Conservation (phyloP, 2,113 vertebrate genomes). For the Sphaerodactylus townsendi region DNA sequence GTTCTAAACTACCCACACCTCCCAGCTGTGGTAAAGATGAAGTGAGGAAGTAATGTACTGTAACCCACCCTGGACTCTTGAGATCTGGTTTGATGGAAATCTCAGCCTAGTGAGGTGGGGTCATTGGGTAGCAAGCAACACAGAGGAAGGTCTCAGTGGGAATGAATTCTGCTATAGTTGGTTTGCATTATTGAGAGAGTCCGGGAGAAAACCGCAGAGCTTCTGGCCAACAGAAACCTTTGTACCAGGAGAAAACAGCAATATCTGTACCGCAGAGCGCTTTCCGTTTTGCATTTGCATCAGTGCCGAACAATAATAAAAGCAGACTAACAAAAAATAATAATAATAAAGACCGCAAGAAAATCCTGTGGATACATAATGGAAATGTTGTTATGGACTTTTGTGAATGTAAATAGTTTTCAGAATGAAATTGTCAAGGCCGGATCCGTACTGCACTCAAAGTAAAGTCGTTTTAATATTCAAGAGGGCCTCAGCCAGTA, state of each 20-base stretch:
- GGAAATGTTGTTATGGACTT: slow-evolving; percentile 71
- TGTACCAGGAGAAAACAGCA: slow-evolving; percentile 19
- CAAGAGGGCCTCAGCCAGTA: slow-evolving; percentile 39
- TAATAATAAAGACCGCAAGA: slow-evolving; percentile 46
- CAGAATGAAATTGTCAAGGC: slow-evolving; percentile 70
- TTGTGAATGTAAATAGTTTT: slow-evolving; percentile 73
- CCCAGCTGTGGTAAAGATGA: not conserved
- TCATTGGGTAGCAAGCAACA: not conserved
- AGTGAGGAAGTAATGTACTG: not conserved
- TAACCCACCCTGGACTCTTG: not conserved
- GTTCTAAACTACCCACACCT: not conserved
- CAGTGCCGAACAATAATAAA: slow-evolving; percentile 62
- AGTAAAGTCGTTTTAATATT: slow-evolving; percentile 67
- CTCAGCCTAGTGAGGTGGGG: slow-evolving; percentile 4
- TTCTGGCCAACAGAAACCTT: slow-evolving; percentile 34
- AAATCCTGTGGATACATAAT: slow-evolving; percentile 62
- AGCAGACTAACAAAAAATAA: slow-evolving; percentile 53
- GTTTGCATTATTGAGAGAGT: slow-evolving; percentile 28
- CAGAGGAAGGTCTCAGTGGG: not conserved
- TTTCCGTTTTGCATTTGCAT: slow-evolving; percentile 67
- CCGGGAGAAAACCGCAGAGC: slow-evolving; percentile 35
- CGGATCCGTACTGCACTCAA: slow-evolving; percentile 58
- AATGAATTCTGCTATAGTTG: not conserved
- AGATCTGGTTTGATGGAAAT: not conserved
- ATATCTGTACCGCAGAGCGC: slow-evolving; percentile 53